These are phyloP conservation scores for Euura saliciscinereae DNA, from an alignment of 1,140 invertebrate species.

Conservation along the genomic window DNA sequence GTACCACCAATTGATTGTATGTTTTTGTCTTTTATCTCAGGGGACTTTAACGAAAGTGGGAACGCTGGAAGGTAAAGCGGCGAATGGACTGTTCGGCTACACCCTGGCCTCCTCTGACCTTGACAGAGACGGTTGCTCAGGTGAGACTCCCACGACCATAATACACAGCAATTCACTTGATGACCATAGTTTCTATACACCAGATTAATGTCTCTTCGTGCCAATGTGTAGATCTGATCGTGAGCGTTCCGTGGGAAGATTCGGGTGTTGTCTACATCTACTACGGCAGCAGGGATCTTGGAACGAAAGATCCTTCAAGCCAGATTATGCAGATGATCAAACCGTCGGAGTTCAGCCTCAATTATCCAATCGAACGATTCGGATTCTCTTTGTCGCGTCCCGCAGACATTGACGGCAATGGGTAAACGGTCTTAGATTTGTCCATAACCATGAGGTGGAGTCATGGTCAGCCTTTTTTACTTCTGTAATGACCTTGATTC, in stretches of 20 bases:
- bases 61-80: slow-evolving; percentile 50
- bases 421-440: slow-evolving; percentile 44
- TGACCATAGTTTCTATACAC: too few relatives aligned
- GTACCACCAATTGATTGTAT: background rate
- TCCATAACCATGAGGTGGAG: too few relatives aligned
- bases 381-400: slow-evolving; percentile 70
- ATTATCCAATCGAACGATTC: slow-evolving; percentile 50
- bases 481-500: too few relatives aligned
- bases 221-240: slow-evolving; percentile 64
- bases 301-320: slow-evolving; percentile 44
- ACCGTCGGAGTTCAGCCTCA: slow-evolving; percentile 26
- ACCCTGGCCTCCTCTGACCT: slow-evolving; percentile 67
- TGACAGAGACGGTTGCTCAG: slow-evolving; percentile 67
- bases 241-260: slow-evolving; percentile 72
- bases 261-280: slow-evolving; percentile 69
- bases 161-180: too few relatives aligned
- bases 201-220: too few relatives aligned
- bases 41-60: slow-evolving; percentile 45
- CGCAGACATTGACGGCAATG: slow-evolving; percentile 69
- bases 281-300: slow-evolving; percentile 59
- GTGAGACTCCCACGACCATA: slow-evolving; percentile 27
- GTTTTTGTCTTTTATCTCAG: slow-evolving; percentile 16
- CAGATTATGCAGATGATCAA: slow-evolving; percentile 55
- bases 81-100: slow-evolving; percentile 66
- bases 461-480: too few relatives aligned